Percentiles rank a stretch among this genome's conserved stretches.
Evolutionary conservation across 2,113 vertebrate genomes (phyloP).

Genomic region (Gallinago undulata): DNA sequence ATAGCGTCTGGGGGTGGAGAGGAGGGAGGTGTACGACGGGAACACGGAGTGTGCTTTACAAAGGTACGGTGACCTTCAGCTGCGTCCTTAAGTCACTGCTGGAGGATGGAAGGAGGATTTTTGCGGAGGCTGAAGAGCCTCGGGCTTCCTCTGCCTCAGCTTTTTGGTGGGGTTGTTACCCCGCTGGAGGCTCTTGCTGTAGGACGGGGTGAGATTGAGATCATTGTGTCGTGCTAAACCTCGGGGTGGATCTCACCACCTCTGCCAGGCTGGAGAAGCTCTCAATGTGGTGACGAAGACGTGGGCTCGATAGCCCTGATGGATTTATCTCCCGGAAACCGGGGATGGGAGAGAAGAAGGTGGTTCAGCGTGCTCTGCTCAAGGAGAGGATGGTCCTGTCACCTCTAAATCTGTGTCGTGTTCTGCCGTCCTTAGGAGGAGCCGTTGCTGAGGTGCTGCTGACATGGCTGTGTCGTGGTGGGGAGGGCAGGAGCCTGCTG

Average conservation of each 20-base stretch:
- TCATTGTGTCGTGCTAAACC: accelerated
- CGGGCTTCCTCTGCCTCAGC: background rate
- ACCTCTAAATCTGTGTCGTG: accelerated
- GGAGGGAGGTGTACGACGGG: background rate
- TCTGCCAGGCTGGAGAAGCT: background rate
- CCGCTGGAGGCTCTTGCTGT: background rate
- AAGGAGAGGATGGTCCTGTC: background rate
- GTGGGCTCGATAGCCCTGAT: background rate
- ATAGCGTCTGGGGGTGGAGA: conserved; percentile 35
- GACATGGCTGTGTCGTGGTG: background rate
- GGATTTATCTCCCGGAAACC: background rate
- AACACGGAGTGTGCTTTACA: background rate
- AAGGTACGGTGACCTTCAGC: conserved; percentile 48
- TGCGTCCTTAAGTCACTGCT: background rate
- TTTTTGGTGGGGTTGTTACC: background rate
- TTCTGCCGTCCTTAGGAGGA: accelerated
- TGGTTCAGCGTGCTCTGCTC: background rate
- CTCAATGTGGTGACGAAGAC: background rate
- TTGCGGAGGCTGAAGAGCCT: background rate
- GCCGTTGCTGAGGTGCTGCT: background rate
- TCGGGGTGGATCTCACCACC: background rate
- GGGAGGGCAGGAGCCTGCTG: background rate
- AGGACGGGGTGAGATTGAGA: background rate
- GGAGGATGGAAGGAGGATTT: background rate
- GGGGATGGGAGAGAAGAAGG: background rate